A percentile compares a stretch with the other conserved stretches of the same genome.
Conservation (phyloP, 2,113 vertebrate species). For the Nyctereutes procyonoides region DNA sequence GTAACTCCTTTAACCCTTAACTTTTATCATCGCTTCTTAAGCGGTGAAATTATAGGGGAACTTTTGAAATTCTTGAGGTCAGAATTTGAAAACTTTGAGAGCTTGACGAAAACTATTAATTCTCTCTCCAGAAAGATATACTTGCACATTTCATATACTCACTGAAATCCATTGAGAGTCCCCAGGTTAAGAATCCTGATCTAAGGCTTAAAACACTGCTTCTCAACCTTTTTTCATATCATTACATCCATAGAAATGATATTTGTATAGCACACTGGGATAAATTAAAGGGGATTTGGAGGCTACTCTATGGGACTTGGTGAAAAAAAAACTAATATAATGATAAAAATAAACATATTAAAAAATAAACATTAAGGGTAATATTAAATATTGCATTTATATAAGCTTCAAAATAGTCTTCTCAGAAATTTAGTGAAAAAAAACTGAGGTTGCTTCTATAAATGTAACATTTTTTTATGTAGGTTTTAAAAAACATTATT, state of each 20-base stretch:
- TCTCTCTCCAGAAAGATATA: slow-evolving; percentile 23
- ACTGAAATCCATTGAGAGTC: background rate
- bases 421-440: slow-evolving; percentile 60
- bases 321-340: background rate
- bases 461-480: slow-evolving; percentile 19
- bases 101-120: slow-evolving; percentile 40
- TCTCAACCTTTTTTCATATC: slow-evolving; percentile 26
- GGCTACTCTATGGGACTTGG: background rate
- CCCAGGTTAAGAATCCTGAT: slow-evolving; percentile 36
- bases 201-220: background rate
- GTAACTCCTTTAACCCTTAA: slow-evolving; percentile 38
- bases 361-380: slow-evolving; percentile 12
- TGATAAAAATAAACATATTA: background rate
- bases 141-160: slow-evolving; percentile 40
- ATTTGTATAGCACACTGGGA: slow-evolving; percentile 14
- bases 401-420: slow-evolving; percentile 44
- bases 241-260: slow-evolving; percentile 39
- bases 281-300: slow-evolving; percentile 59
- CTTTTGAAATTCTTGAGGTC: slow-evolving; percentile 57
- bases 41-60: slow-evolving; percentile 23
- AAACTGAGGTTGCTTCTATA: slow-evolving; percentile 26
- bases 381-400: slow-evolving; percentile 55
- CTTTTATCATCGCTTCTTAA: slow-evolving; percentile 1
- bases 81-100: slow-evolving; percentile 33
- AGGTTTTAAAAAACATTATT: background rate